Percentiles rank a stretch among this genome's conserved stretches.
These are phyloP conservation scores for Drosophila conformis DNA, from an alignment of 2,888 invertebrate genomes.

Conservation along the genomic window DNA sequence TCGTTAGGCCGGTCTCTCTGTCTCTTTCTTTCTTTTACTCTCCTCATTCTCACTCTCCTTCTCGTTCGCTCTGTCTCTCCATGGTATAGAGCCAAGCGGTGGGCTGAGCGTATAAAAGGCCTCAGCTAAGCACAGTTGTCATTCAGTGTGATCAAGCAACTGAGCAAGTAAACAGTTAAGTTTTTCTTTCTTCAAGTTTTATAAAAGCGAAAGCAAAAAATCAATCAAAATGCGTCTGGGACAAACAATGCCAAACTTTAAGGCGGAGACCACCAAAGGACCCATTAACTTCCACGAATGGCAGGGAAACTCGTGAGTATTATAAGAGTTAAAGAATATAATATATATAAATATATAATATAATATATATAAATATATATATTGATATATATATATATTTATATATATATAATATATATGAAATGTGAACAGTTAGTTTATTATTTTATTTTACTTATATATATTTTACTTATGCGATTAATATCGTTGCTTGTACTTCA, in stretches of 20 bases:
- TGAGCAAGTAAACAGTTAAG: constrained; percentile 15
- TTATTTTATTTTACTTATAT: neutral
- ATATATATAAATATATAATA: neutral
- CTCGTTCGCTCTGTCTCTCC: neutral
- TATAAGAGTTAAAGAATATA: too few relatives aligned
- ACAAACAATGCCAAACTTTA: constrained; percentile 91
- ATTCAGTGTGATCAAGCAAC: constrained; percentile 41
- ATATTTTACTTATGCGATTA: neutral
- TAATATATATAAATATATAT: too few relatives aligned
- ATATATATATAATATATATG: neutral
- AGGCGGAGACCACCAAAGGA: constrained; percentile 90
- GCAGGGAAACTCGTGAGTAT: constrained; percentile 90
- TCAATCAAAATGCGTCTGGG: constrained; percentile 88
- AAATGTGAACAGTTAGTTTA: neutral
- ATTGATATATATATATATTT: too few relatives aligned
- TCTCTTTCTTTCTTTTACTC: neutral
- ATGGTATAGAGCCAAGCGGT: neutral
- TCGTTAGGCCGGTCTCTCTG: neutral
- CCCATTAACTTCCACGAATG: constrained; percentile 91
- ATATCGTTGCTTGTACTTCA: neutral
- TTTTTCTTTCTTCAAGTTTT: neutral
- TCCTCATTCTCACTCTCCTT: neutral
- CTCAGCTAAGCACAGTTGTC: neutral
- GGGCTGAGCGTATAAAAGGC: constrained; percentile 49
- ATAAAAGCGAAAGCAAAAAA: constrained; percentile 11